Evolutionary conservation across 2,888 invertebrate genomes (phyloP).

Genomic region (Athalia cordata): DNA sequence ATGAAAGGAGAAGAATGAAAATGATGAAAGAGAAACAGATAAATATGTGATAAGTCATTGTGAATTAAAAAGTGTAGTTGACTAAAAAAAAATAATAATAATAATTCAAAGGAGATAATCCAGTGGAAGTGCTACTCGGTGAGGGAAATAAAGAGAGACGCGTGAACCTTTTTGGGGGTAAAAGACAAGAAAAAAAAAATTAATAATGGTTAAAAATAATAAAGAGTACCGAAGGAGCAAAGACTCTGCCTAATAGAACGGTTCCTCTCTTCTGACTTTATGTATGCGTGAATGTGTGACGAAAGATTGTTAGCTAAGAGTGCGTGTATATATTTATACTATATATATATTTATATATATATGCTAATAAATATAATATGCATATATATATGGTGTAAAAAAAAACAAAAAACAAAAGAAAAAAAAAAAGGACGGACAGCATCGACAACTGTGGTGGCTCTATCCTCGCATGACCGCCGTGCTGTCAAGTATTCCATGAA

Average conservation of each 20-base stretch:
- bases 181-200: slow-evolving; percentile 7
- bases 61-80: slow-evolving; percentile 65
- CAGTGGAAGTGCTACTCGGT: slow-evolving; percentile 4
- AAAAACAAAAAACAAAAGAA: not conserved
- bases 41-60: slow-evolving; percentile 73
- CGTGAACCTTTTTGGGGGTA: slow-evolving; percentile 13
- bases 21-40: slow-evolving; percentile 55
- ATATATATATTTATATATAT: slow-evolving; percentile 69
- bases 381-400: slow-evolving; percentile 49
- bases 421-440: slow-evolving; percentile 60
- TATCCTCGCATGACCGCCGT: slow-evolving; percentile 69
- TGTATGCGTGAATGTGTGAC: slow-evolving; percentile 63
- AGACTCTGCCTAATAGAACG: slow-evolving; percentile 62
- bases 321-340: slow-evolving; percentile 72
- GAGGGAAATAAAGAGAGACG: slow-evolving; percentile 21
- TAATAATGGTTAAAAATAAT: slow-evolving; percentile 57
- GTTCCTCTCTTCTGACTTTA: slow-evolving; percentile 68
- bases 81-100: slow-evolving; percentile 50
- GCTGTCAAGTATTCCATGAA: slow-evolving; percentile 71
- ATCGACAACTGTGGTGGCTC: slow-evolving; percentile 67
- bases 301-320: slow-evolving; percentile 68
- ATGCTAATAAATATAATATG: slow-evolving; percentile 63
- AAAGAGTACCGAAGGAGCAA: slow-evolving; percentile 64
- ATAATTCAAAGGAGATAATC: slow-evolving; percentile 29
- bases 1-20: slow-evolving; percentile 55